A percentile compares a stretch with the other conserved stretches of the same genome.
Evolutionary conservation across 2,113 vertebrate genomes (phyloP).

Genomic region (Mesembrinibis cayennensis): DNA sequence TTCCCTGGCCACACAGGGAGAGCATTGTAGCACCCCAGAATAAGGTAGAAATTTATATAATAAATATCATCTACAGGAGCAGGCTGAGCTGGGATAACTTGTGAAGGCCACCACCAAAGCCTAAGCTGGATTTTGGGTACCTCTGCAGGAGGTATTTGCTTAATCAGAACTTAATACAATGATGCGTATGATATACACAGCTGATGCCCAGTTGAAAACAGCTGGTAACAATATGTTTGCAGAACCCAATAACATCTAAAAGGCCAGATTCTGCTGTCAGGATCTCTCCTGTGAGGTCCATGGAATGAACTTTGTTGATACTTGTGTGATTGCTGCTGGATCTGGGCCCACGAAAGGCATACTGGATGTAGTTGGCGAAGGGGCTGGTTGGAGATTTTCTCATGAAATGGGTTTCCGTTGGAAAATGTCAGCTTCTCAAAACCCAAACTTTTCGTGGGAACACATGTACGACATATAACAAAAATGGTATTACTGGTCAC

Average conservation of each 20-base stretch:
- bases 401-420: background rate
- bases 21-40: background rate
- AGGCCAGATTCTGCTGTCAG: background rate
- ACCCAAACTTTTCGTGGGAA: background rate
- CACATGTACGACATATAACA: background rate
- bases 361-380: background rate
- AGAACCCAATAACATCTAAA: background rate
- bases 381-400: background rate
- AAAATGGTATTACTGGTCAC: background rate
- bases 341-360: background rate
- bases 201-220: background rate
- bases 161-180: background rate
- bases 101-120: background rate
- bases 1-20: background rate
- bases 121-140: background rate
- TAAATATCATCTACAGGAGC: background rate
- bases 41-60: background rate
- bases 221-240: background rate
- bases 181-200: background rate
- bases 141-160: background rate
- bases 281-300: background rate
- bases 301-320: background rate
- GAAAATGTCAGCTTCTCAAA: constrained; percentile 16
- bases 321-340: constrained; percentile 19
- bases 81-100: background rate